Base-by-base conservation (phyloP, 30 jellyfish, hydroid and myxozoan species). In the Aurelia sp. region DNA sequence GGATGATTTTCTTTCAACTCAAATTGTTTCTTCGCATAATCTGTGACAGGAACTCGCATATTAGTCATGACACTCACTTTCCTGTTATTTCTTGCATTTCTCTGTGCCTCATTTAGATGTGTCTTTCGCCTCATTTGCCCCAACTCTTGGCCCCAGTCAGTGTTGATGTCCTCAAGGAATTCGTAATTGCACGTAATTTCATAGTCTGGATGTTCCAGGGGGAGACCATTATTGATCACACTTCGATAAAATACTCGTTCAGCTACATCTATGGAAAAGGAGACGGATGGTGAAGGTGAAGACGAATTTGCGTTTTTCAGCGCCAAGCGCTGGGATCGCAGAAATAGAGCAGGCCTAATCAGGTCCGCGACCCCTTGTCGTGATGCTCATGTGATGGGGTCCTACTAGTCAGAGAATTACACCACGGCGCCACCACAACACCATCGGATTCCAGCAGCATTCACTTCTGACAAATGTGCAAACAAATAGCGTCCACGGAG, bases 91-190 rank as follows among this genome's bases (percentile, higher is more conserved):
- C 62, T 44, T 48, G 69, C 81, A 5, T 79, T 81, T 33, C 60
- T 73, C 31, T 61, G 64, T 31, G 73, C 59, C 51, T 31, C 81
- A 11, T 22, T 69, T 11, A 31, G 62, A 62, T 67, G 37, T 7
- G 62, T 73, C 13, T 62, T 83, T 21, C 70, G 92, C 41, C 82
- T 76, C 68, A 53, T 57, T 9, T 55, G 90, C 19, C 64, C 80
- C 1, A 92, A 40, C 37, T 84, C 89, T 6, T 88, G 96, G 18
- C 98, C 98, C 99, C 99, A 96, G 66, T 85, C 96, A 19, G 98
- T 88, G 73, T 61, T 85, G 30, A 67, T 70, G 66, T 96, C 99
- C 75, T 96, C 99, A 11, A 96, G 92, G 75, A 87, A 96, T 73
- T 96, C 99, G 77, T 96, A 96, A 59, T 86, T 73, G 86, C 98